phyloP scores from a whole-genome alignment of 1,140 invertebrate genomes.

The Eulimnadia texana region DNA sequence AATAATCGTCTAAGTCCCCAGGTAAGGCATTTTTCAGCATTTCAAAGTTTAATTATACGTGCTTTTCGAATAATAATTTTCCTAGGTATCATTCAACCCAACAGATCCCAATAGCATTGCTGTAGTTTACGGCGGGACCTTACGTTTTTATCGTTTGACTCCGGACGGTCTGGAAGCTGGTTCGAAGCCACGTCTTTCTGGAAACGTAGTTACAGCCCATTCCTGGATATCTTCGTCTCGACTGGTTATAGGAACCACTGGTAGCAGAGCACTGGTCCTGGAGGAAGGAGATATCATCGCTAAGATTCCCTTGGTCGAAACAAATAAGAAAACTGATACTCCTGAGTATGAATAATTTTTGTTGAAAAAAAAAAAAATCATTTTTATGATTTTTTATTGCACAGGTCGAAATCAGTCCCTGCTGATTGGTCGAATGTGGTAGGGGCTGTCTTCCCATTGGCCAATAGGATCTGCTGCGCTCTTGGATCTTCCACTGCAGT shows the following conservation, averaged over 20 bases:
- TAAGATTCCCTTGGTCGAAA: neutral
- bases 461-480: neutral
- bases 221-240: conserved; percentile 11
- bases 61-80: too few relatives aligned
- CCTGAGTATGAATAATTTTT: neutral
- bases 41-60: neutral
- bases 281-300: conserved; percentile 8
- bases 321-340: neutral
- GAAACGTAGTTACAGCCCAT: conserved; percentile 3
- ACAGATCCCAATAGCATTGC: conserved; percentile 4
- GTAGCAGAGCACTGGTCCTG: conserved; percentile 1
- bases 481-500: neutral
- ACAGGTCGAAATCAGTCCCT: neutral
- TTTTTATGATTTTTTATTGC: too few relatives aligned
- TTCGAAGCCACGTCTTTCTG: conserved; percentile 1
- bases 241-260: conserved; percentile 6
- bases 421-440: neutral
- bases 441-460: neutral
- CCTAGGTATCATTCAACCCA: conserved; percentile 6
- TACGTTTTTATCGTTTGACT: conserved; percentile 11
- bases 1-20: neutral
- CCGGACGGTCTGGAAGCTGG: conserved; percentile 13
- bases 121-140: conserved; percentile 5
- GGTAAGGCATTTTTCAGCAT: neutral
- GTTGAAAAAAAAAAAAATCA: too few relatives aligned